These are phyloP conservation scores for Aeoliscus strigatus DNA, from an alignment of 2,797 vertebrate genomes.

Conservation along the genomic window DNA sequence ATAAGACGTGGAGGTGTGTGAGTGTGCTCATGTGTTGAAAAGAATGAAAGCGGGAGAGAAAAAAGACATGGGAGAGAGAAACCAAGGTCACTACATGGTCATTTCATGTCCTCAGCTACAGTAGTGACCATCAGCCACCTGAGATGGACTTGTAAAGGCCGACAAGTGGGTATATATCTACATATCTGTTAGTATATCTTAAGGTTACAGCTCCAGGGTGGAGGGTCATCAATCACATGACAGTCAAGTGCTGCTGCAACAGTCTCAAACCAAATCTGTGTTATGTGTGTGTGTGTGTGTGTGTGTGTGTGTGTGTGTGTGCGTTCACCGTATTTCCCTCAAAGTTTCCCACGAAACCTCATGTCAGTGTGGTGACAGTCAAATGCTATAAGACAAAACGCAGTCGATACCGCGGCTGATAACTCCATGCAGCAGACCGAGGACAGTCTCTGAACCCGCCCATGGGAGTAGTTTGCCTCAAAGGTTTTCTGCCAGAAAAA, in stretches of 20 bases:
- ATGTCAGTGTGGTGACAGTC: no score
- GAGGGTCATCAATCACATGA: conserved; percentile 39
- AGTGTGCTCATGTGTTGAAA: conserved; percentile 5
- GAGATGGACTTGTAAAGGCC: conserved; percentile 36
- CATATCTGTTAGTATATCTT: no score
- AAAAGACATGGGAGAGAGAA: not conserved
- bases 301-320: not conserved
- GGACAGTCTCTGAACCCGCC: no score
- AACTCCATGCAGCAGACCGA: no score
- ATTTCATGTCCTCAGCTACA: conserved; percentile 20
- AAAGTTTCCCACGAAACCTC: conserved; percentile 5
- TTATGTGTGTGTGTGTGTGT: conserved; percentile 7
- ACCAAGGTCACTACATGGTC: conserved; percentile 14
- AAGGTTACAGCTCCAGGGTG: conserved; percentile 32
- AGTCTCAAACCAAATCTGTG: conserved; percentile 25
- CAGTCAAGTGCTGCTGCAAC: conserved; percentile 41
- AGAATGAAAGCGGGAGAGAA: conserved; percentile 9
- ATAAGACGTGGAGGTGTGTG: conserved; percentile 20
- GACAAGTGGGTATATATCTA: conserved; percentile 24
- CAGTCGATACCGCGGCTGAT: no score
- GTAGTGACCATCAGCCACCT: conserved; percentile 25
- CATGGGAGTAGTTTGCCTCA: no score
- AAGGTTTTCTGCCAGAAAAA: no score
- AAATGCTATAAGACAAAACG: no score
- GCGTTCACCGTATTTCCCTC: conserved; percentile 5